Percentiles rank a stretch among this genome's conserved stretches.
These are phyloP conservation scores for Campoplex capitator DNA, from an alignment of 2,888 invertebrate genomes.

Conservation along the genomic window DNA sequence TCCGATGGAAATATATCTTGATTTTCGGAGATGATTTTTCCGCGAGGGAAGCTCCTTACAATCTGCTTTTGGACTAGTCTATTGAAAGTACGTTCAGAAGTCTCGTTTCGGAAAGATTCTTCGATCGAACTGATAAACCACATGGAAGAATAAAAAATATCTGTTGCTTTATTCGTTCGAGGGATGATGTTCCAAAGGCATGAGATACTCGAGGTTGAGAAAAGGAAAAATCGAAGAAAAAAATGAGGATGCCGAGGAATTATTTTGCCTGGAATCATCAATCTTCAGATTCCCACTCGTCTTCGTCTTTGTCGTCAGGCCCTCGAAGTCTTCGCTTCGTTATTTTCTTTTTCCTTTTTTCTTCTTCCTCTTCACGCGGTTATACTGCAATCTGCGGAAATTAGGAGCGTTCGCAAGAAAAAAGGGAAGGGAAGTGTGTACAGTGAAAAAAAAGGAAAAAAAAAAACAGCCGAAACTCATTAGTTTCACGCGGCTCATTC, in stretches of 20 bases:
- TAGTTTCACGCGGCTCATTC: slow-evolving; percentile 70
- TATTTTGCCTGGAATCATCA: slow-evolving; percentile 62
- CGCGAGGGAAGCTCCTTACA: no score
- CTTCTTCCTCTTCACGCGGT: slow-evolving; percentile 45
- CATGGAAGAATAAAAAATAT: not conserved
- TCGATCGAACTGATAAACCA: not conserved
- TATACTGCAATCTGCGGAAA: slow-evolving; percentile 69
- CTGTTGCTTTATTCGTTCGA: not conserved
- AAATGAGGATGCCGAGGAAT: slow-evolving; percentile 40
- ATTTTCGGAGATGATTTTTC: not conserved
- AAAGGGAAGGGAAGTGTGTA: slow-evolving; percentile 8
- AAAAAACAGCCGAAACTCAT: slow-evolving; percentile 72
- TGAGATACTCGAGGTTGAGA: not conserved
- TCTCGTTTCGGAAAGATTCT: not conserved
- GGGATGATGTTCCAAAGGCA: slow-evolving; percentile 19
- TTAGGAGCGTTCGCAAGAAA: slow-evolving; percentile 58
- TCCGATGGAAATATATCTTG: not conserved
- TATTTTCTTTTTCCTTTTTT: slow-evolving; percentile 52
- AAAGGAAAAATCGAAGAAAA: slow-evolving; percentile 35
- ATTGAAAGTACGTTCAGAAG: not conserved
- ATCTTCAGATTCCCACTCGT: slow-evolving; percentile 58
- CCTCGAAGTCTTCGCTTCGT: slow-evolving; percentile 42
- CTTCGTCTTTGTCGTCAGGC: slow-evolving; percentile 39
- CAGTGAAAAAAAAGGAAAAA: slow-evolving; percentile 3
- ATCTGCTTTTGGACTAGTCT: not conserved